These are phyloP conservation scores for Empis stercorea DNA, from an alignment of 2,888 invertebrate species.

Conservation along the genomic window DNA sequence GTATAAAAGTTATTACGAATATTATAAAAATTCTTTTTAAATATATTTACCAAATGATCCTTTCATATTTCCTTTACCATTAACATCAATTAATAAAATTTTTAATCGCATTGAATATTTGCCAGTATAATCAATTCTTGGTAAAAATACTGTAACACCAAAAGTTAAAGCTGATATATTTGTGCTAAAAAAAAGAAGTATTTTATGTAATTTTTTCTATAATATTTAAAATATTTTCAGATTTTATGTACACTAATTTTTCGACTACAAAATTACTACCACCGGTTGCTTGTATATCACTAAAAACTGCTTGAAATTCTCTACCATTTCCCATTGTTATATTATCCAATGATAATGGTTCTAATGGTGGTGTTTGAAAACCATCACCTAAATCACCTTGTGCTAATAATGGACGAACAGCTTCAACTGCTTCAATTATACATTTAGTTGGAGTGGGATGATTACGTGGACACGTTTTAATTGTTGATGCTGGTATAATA, in stretches of 20 bases:
- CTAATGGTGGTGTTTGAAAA: constrained; percentile 29
- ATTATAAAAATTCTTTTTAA: neutral
- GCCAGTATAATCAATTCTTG: constrained; percentile 30
- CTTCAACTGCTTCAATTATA: constrained; percentile 29
- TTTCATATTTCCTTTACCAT: constrained; percentile 31
- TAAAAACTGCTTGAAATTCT: constrained; percentile 32
- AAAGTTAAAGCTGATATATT: constrained; percentile 28
- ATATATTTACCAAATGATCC: constrained; percentile 25
- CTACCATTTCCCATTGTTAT: constrained; percentile 29
- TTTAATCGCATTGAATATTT: constrained; percentile 30
- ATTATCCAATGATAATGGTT: constrained; percentile 29
- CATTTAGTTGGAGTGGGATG: constrained; percentile 31
- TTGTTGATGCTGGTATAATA: constrained; percentile 23
- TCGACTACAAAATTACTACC: constrained; percentile 35
- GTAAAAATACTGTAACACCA: constrained; percentile 30
- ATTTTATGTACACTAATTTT: constrained; percentile 24
- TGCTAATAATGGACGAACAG: constrained; percentile 26
- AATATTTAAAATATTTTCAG: no score
- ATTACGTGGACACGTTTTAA: constrained; percentile 31
- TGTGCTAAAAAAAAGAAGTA: constrained; percentile 19
- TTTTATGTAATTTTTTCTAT: neutral
- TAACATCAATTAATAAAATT: constrained; percentile 29
- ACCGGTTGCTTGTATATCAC: constrained; percentile 28
- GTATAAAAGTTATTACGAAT: neutral
- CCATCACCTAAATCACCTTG: constrained; percentile 33